Base-by-base conservation (phyloP, 1,140 invertebrate species). In the Musca vetustissima region DNA sequence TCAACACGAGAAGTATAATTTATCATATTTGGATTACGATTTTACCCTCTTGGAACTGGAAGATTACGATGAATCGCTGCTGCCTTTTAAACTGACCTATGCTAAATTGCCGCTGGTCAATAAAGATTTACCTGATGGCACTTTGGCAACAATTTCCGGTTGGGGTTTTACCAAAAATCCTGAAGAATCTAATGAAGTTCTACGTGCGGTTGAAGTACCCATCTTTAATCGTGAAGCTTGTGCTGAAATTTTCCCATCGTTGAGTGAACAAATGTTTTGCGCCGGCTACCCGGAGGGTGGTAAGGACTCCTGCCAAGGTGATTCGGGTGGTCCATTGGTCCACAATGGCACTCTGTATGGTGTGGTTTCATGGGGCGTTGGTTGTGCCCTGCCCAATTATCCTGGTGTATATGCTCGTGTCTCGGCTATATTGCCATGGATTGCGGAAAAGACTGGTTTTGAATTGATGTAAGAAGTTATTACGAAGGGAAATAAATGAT, bases 241-340 rank as follows among this genome's bases (percentile, higher is more conserved):
- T 71, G 78, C 78, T 1, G 53, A 49, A 3, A 83, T 92, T 19
- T n/a, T n/a, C n/a, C n/a, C n/a, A n/a, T n/a, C n/a, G n/a, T n/a
- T n/a, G n/a, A 88, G 87, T 1, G 76, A 86, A 9, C 86, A 86
- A 11, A 90, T 91, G 87, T 75, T 91, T 1, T 92, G 91, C 73
- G 90, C 91, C 36, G 90, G 90, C 4, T 83, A 85, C 14, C 69
- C 77, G 0, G 84, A 88, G 64, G 90, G 90, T 2, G 87, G 87
- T 17, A 89, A 86, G 74, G 91, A 92, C 75, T 88, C 91, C 3
- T 92, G 91, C 70, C 88, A 89, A 79, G 90, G 84, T 4, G 85
- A 86, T 64, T 85, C 83, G 0, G 85, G 85, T 59, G 84, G 85
- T 2, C 85, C 84, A 0, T 48, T 84, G 15, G 73, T 76, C 17